These are phyloP conservation scores for Fabriciana adippe DNA, from an alignment of 2,888 invertebrate genomes.

Conservation along the genomic window DNA sequence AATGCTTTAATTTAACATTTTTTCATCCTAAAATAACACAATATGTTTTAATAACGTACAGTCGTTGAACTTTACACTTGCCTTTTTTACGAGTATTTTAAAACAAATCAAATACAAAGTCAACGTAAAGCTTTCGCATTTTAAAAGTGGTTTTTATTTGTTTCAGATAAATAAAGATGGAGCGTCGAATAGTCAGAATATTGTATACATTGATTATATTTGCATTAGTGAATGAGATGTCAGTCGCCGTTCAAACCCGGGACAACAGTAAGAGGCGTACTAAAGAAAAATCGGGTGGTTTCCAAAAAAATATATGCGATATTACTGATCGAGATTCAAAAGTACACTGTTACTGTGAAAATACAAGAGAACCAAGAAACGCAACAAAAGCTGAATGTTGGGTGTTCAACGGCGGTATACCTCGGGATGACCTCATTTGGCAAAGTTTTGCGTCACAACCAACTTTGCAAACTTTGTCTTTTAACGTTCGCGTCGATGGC, in stretches of 20 bases:
- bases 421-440: conserved; percentile 88
- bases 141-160: conserved; percentile 48
- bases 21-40: conserved; percentile 7
- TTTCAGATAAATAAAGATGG: conserved; percentile 75
- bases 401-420: conserved; percentile 87
- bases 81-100: conserved; percentile 4
- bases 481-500: conserved; percentile 87
- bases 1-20: neutral
- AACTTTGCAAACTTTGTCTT: conserved; percentile 86
- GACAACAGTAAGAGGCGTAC: conserved; percentile 71
- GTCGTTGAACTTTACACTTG: conserved; percentile 10
- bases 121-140: conserved; percentile 5
- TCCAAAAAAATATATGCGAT: conserved; percentile 82
- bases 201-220: conserved; percentile 73
- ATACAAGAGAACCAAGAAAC: conserved; percentile 74
- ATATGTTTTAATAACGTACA: conserved; percentile 5
- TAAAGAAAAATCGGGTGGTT: conserved; percentile 76
- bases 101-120: conserved; percentile 1
- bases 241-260: conserved; percentile 72
- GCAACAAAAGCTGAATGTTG: conserved; percentile 90
- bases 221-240: conserved; percentile 74
- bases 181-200: conserved; percentile 65
- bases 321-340: conserved; percentile 80
- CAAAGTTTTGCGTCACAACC: conserved; percentile 88
- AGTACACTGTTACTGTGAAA: conserved; percentile 87